Percentiles rank a stretch among this genome's conserved stretches.
Evolutionary conservation across 2,797 vertebrate genomes (phyloP).

Genomic region (Hemibagrus guttatus): DNA sequence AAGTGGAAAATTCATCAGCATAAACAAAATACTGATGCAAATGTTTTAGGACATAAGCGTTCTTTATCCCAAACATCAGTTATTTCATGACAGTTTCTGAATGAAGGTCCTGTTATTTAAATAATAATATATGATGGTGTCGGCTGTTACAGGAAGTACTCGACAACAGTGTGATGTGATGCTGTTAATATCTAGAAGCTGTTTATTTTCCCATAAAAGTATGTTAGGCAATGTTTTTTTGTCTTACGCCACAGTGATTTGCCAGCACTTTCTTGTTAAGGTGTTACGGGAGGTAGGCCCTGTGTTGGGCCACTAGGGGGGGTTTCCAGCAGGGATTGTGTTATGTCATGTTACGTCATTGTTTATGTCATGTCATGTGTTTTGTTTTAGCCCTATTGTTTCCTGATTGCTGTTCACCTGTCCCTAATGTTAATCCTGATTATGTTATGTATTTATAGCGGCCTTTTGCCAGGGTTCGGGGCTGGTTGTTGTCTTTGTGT

Average conservation of each 20-base stretch:
- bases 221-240: background rate
- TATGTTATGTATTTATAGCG: too few species aligned
- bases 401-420: too few species aligned
- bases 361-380: too few species aligned
- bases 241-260: background rate
- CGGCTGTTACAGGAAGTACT: background rate
- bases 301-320: too few species aligned
- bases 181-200: background rate
- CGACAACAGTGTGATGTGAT: background rate
- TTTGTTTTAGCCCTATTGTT: too few species aligned
- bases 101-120: background rate
- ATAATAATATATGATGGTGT: background rate
- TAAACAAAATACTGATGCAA: background rate
- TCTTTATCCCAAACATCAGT: background rate
- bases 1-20: background rate
- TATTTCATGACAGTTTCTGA: background rate
- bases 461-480: too few species aligned
- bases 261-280: background rate
- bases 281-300: too few species aligned
- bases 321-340: too few species aligned
- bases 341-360: too few species aligned
- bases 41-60: background rate
- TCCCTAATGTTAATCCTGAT: too few species aligned
- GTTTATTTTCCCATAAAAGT: background rate
- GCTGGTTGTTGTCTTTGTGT: too few species aligned